Evolutionary conservation across 2,797 vertebrate genomes (phyloP).

Genomic region (Pampus argenteus): DNA sequence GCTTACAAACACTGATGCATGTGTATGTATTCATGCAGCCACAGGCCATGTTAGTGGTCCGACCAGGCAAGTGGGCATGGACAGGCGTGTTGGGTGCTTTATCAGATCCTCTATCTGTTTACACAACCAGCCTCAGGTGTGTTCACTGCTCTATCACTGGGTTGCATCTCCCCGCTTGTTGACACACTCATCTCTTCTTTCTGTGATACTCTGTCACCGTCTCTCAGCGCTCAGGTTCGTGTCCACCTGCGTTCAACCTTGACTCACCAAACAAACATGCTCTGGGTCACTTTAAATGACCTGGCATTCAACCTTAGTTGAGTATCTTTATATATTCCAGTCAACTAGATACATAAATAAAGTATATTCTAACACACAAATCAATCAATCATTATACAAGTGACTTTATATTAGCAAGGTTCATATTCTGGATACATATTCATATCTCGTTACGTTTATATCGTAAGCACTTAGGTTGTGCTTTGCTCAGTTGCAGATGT

Average conservation of each 20-base stretch:
- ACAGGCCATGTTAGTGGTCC: constrained; percentile 29
- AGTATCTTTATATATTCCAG: constrained; percentile 5
- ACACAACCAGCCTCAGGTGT: constrained; percentile 64
- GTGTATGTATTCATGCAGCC: background rate
- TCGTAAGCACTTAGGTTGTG: constrained; percentile 1
- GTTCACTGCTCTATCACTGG: constrained; percentile 61
- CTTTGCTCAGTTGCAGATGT: background rate
- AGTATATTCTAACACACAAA: background rate
- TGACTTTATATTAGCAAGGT: background rate
- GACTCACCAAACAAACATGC: constrained; percentile 61
- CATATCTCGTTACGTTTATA: constrained; percentile 14
- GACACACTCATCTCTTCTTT: constrained; percentile 70
- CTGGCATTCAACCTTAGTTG: background rate
- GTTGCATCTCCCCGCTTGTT: constrained; percentile 69
- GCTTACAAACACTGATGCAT: constrained; percentile 3
- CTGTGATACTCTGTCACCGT: constrained; percentile 66
- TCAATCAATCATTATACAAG: constrained; percentile 10
- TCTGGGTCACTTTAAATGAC: constrained; percentile 52
- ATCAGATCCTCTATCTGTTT: constrained; percentile 75
- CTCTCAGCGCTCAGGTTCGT: constrained; percentile 26
- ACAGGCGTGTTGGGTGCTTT: constrained; percentile 40
- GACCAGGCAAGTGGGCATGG: constrained; percentile 17
- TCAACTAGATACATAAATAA: constrained; percentile 9
- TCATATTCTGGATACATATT: background rate
- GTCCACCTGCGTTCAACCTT: constrained; percentile 55